Evolutionary conservation across 1,140 invertebrate genomes (phyloP), one percentile per base, ranked within the genome.

Genomic region (Limonius californicus): DNA sequence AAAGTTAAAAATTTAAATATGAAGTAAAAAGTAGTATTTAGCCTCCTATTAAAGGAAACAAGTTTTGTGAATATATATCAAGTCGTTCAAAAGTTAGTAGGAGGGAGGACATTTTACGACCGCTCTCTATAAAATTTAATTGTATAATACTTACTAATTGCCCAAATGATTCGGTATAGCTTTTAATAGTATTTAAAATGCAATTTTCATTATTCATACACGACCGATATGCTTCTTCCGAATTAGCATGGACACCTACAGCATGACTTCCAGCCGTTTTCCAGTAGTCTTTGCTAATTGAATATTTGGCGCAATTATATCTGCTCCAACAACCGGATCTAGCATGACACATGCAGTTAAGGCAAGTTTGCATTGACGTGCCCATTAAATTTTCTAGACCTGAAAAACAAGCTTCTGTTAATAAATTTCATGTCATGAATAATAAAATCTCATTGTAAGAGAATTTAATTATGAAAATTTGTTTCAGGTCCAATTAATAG

Each of bases 171-270:
- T 50, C 47, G 0, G 63, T 66, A 32, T 68, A 68, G 18, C 39
- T 18, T 1, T 43, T 30, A 21, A 68, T 56, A 0, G 67, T 66
- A 30, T 59, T 57, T 1, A 66, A 30, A 57, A 68, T 68, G 54
- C 67, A 68, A 55, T 68, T 68, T 35, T 68, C 65, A 32, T 68
- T 43, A 9, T 16, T 32, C 57, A 68, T 66, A 21, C 67, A 68
- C 16, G 57, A 54, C 9, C 45, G 57, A 54, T 57, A 68, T 16
- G 1, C 1, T 43, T 61, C 21, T 14, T 66, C 23, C 14, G 39
- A 50, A 11, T 60, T 47, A 53, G 59, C 35, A 14, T 55, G 21
- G 11, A 21, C 20, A 16, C 53, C 47, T 30, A 63, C 16, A 18
- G 59, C 55, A 9, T 60, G 64, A 58, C 57, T 61, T 0, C 61